Evolutionary conservation across 2,113 vertebrate genomes (phyloP).

Genomic region (Poicephalus gulielmi): DNA sequence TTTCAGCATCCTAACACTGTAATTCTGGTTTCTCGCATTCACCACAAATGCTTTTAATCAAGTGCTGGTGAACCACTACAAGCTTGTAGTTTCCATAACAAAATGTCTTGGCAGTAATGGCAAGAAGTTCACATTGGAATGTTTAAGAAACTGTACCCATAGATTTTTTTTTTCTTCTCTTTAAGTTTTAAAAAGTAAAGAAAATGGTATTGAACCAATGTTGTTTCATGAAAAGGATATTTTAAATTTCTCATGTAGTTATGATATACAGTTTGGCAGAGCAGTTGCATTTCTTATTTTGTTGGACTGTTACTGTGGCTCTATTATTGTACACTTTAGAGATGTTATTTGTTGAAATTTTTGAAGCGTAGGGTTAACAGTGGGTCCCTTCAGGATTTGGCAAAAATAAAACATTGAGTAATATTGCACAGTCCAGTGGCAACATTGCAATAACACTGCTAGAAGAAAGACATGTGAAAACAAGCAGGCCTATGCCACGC

Average conservation of each 20-base stretch:
- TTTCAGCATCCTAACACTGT: background rate
- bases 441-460: rapidly evolving
- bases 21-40: background rate
- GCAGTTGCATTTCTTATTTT: background rate
- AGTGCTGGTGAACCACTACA: background rate
- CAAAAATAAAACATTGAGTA: background rate
- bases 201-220: background rate
- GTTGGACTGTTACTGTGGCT: background rate
- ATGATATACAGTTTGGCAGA: background rate
- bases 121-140: background rate
- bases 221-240: background rate
- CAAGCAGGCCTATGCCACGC: rapidly evolving
- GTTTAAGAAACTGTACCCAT: slow-evolving; percentile 32
- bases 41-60: slow-evolving; percentile 15
- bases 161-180: background rate
- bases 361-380: background rate
- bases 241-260: background rate
- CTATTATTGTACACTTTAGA: background rate
- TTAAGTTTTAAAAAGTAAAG: background rate
- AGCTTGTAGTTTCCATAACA: background rate
- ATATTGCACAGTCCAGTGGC: background rate
- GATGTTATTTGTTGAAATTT: background rate
- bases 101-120: background rate
- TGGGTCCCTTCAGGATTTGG: background rate
- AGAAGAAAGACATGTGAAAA: background rate